phyloP scores from a whole-genome alignment of 1,140 invertebrate species.

The Caenorhabditis briggsae region DNA sequence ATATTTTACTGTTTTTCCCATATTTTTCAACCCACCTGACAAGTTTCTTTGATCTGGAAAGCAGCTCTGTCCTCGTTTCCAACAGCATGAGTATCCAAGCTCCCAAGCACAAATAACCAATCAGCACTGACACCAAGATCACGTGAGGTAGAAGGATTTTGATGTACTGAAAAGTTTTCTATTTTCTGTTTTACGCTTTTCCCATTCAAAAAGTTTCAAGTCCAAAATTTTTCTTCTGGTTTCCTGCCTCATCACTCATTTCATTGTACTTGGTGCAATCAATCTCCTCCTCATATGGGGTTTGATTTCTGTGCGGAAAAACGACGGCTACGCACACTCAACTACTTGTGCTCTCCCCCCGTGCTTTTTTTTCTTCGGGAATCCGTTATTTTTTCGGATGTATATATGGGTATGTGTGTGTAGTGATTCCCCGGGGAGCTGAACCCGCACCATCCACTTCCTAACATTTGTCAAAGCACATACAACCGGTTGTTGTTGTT shows the following conservation, averaged over 20 bases:
- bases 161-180: conserved; percentile 73
- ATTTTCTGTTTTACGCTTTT: not conserved
- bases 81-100: conserved; percentile 76
- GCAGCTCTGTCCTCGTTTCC: conserved; percentile 76
- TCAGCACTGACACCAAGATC: conserved; percentile 75
- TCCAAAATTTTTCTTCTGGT: not conserved
- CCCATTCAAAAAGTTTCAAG: not conserved
- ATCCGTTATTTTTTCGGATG: conserved; percentile 46
- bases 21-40: conserved; percentile 48
- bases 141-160: conserved; percentile 77
- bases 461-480: conserved; percentile 28
- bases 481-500: conserved; percentile 47
- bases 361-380: not conserved
- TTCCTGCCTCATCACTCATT: conserved; percentile 24
- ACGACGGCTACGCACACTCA: not conserved
- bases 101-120: conserved; percentile 76
- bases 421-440: conserved; percentile 36
- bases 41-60: conserved; percentile 68
- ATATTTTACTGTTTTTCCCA: too few species aligned
- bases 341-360: not conserved
- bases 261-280: conserved; percentile 43
- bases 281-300: conserved; percentile 44
- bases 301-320: conserved; percentile 29
- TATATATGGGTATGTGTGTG: conserved; percentile 35
- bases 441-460: conserved; percentile 27